Percentiles rank a stretch among this genome's conserved stretches.
These are phyloP conservation scores for Globodera ellingtonae DNA, from an alignment of 1,140 invertebrate genomes.

Conservation along the genomic window DNA sequence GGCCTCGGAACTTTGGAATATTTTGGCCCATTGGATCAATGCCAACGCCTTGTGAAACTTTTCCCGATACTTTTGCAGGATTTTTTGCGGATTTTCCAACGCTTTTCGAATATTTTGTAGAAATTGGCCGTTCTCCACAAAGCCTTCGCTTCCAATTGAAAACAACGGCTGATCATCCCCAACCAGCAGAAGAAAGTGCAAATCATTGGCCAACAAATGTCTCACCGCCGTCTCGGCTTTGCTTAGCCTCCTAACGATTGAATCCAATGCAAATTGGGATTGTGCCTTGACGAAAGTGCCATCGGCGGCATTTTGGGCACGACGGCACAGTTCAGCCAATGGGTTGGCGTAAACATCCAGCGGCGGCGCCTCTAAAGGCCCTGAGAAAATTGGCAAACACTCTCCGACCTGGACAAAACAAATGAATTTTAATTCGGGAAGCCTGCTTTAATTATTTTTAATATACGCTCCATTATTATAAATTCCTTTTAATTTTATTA, in stretches of 20 bases:
- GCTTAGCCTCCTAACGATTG: not conserved
- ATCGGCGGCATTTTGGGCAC: not conserved
- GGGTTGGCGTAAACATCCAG: not conserved
- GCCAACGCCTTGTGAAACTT: not conserved
- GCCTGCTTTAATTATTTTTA: no score
- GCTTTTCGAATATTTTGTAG: not conserved
- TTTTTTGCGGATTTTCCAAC: not conserved
- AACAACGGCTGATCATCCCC: not conserved
- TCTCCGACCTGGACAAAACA: not conserved
- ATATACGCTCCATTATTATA: no score
- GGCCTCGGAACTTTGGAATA: not conserved
- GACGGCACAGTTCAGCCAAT: not conserved
- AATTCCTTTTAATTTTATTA: no score
- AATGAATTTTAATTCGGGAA: no score
- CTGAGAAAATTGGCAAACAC: not conserved
- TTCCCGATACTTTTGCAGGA: not conserved
- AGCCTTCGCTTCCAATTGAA: not conserved
- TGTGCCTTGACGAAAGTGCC: not conserved
- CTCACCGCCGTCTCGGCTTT: not conserved
- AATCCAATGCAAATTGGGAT: not conserved
- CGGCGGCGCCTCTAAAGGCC: not conserved
- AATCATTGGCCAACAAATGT: not conserved
- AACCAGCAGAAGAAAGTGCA: not conserved
- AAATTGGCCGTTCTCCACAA: not conserved
- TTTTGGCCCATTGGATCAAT: not conserved